phyloP scores from a whole-genome alignment of 2,113 vertebrate species.

The Sciurus niger region DNA sequence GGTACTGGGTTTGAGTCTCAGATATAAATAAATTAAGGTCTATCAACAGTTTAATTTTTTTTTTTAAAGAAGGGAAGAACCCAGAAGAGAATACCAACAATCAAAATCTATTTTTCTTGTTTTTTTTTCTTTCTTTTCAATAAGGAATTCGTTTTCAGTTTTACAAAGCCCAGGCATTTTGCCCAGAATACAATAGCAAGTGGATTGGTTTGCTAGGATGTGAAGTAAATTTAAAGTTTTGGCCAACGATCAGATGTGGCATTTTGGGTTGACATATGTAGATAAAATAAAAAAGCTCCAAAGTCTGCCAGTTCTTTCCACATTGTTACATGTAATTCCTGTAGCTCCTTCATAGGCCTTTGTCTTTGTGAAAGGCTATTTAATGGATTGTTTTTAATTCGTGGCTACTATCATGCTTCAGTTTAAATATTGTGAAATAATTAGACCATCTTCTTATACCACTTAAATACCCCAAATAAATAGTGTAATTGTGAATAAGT shows the following conservation, averaged over 20 bases:
- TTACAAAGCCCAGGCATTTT: slow-evolving; percentile 78
- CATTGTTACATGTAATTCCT: not conserved
- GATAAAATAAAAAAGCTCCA: not conserved
- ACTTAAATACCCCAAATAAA: slow-evolving; percentile 13
- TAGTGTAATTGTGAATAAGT: not conserved
- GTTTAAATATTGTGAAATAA: slow-evolving; percentile 60
- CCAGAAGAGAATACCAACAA: slow-evolving; percentile 13
- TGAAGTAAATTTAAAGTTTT: slow-evolving; percentile 53
- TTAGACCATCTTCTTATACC: slow-evolving; percentile 10
- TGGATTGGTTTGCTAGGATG: slow-evolving; percentile 71
- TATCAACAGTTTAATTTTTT: no score
- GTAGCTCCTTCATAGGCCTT: not conserved
- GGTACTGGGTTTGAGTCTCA: no score
- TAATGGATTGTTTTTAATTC: not conserved
- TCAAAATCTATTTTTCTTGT: slow-evolving; percentile 58
- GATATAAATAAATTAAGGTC: no score
- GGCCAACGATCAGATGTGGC: not conserved
- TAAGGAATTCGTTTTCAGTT: slow-evolving; percentile 64
- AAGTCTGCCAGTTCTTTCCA: not conserved
- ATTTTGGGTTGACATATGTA: not conserved
- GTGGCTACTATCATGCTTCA: not conserved
- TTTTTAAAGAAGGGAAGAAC: not conserved
- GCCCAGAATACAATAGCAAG: slow-evolving; percentile 77
- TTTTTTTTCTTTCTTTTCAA: slow-evolving; percentile 64
- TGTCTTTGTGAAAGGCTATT: not conserved